These are phyloP conservation scores for Ceratina japonica DNA, from an alignment of 1,140 invertebrate species.

Conservation along the genomic window DNA sequence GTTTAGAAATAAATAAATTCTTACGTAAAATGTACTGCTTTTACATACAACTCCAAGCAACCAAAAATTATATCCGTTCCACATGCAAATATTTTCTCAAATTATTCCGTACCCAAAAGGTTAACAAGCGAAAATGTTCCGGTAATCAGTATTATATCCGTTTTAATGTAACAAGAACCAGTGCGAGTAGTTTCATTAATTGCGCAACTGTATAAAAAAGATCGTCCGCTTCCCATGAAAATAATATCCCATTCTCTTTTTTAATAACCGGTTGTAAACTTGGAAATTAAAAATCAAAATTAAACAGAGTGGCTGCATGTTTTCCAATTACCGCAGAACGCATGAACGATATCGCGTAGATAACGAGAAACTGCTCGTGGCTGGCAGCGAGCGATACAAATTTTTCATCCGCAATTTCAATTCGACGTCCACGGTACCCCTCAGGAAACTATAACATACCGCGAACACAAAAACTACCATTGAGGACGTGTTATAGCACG, in stretches of 20 bases:
- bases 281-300: not conserved
- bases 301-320: not conserved
- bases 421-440: not conserved
- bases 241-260: not conserved
- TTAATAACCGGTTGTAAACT: not conserved
- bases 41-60: too few relatives aligned
- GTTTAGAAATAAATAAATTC: too few relatives aligned
- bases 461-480: not conserved
- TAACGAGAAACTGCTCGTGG: not conserved
- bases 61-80: too few relatives aligned
- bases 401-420: not conserved
- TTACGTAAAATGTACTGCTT: too few relatives aligned
- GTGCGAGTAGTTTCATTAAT: too few relatives aligned
- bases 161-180: too few relatives aligned
- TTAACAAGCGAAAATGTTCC: too few relatives aligned
- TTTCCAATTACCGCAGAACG: not conserved
- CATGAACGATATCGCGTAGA: not conserved
- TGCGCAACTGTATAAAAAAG: too few relatives aligned
- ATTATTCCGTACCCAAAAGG: too few relatives aligned
- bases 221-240: too few relatives aligned
- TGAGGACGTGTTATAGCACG: not conserved
- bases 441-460: not conserved
- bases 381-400: not conserved
- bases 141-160: too few relatives aligned
- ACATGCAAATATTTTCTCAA: too few relatives aligned